These are phyloP conservation scores for Micromussa lordhowensis DNA, from an alignment of 92 coral and sea anemone genomes.

Conservation along the genomic window DNA sequence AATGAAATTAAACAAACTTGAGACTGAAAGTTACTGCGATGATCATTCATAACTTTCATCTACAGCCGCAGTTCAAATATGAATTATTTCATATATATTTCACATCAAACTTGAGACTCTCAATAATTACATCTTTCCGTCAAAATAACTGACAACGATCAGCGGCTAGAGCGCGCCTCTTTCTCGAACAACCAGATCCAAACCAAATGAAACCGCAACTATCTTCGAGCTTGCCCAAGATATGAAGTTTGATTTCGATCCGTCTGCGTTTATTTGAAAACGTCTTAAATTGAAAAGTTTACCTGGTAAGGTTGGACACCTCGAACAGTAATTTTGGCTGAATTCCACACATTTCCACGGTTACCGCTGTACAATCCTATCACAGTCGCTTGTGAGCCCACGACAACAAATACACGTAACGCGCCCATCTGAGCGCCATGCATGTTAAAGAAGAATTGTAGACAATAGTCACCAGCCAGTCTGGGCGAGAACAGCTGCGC, in stretches of 20 bases:
- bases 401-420: background rate
- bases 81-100: background rate
- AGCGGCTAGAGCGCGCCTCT: background rate
- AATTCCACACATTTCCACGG: slow-evolving; percentile 28
- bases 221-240: background rate
- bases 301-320: slow-evolving; percentile 35
- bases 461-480: slow-evolving; percentile 24
- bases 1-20: too few relatives aligned
- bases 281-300: background rate
- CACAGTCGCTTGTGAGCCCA: slow-evolving; percentile 7
- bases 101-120: too few relatives aligned
- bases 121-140: too few relatives aligned
- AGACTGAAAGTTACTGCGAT: too few relatives aligned
- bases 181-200: background rate
- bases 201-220: background rate
- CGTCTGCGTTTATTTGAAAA: background rate
- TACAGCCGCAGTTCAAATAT: too few relatives aligned
- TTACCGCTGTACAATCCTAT: slow-evolving; percentile 7
- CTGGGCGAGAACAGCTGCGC: slow-evolving; percentile 35
- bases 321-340: background rate
- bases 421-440: slow-evolving; percentile 26
- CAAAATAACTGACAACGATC: background rate
- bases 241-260: background rate
- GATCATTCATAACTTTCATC: too few relatives aligned
- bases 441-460: slow-evolving; percentile 40